These are phyloP conservation scores for Scomber scombrus DNA, from an alignment of 2,113 vertebrate species.

Conservation along the genomic window DNA sequence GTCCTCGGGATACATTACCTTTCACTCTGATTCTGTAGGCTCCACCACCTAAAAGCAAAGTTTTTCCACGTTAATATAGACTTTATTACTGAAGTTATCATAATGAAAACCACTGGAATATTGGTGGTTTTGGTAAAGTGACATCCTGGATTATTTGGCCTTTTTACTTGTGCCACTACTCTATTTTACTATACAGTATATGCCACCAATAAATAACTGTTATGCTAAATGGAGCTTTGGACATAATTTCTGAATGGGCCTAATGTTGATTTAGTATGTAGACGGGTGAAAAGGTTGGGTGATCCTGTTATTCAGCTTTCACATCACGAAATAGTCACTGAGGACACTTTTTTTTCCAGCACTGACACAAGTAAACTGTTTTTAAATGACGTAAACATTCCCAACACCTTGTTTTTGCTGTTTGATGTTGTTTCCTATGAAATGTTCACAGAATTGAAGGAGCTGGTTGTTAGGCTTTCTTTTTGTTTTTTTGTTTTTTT, in stretches of 20 bases:
- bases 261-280: conserved; percentile 29
- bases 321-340: conserved; percentile 43
- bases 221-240: conserved; percentile 48
- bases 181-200: conserved; percentile 38
- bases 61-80: conserved; percentile 34
- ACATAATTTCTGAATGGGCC: conserved; percentile 54
- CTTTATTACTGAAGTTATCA: conserved; percentile 43
- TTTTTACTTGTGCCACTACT: conserved; percentile 57
- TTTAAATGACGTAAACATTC: conserved; percentile 59
- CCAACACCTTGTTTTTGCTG: conserved; percentile 66
- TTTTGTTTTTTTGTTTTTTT: conserved; percentile 27
- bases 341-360: conserved; percentile 50
- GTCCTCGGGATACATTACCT: conserved; percentile 89
- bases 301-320: conserved; percentile 40
- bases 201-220: conserved; percentile 32
- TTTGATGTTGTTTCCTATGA: conserved; percentile 66
- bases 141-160: conserved; percentile 38
- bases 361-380: conserved; percentile 46
- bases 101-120: conserved; percentile 38
- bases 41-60: conserved; percentile 82
- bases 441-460: conserved; percentile 43
- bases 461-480: conserved; percentile 25
- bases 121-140: conserved; percentile 34
- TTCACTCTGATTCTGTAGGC: conserved; percentile 89
- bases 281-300: conserved; percentile 22